Base-by-base conservation (phyloP, 2,888 invertebrate genomes). In the Drymonia ruficornis region DNA sequence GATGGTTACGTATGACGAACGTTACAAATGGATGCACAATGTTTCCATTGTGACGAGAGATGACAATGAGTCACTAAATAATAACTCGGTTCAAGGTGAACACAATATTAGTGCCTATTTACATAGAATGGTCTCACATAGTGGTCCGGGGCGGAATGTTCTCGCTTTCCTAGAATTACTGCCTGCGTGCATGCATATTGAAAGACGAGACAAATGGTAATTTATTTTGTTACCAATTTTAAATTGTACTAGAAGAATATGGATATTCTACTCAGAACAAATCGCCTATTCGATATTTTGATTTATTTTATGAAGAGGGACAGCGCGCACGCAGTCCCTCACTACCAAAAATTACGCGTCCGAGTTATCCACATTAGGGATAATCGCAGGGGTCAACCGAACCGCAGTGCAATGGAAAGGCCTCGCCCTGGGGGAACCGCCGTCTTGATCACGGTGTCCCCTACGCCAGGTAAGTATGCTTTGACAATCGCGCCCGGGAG, bases 61-160 rank as follows among this genome's bases (percentile, higher is more conserved):
- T 52, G 53, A 55, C 43, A 61, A 64, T 64, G 64, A 61, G n/a
- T 64, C 64, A 64, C 45, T 36, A 61, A 61, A 55, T 61, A 23
- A 58, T 52, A 61, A 44, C 16, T 29, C 29, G 31, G 58, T 63
- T 64, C 64, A 64, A 64, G 64, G 64, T 43, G 43, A 43, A 16
- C 13, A 40, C 8, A 16, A 16, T 16, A 16, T 2, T 7, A 16
- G 9, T 38, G 15, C 16, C 7, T 15, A 38, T 15, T 38, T 38
- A 15, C 15, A 38, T 38, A n/a, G 38, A 11, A 1, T 11, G 6
- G 38, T 38, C 11, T 38, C 12, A 31, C 11, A 9, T 23, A 23
- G 23, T 31, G 31, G 11, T 11, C 31, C 31, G 31, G 31, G 31
- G 9, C 11, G 11, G 8, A 11, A 31, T 31, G 11, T 31, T 31